Evolutionary conservation across 2,797 vertebrate species (phyloP).

Genomic region (Choloepus didactylus): DNA sequence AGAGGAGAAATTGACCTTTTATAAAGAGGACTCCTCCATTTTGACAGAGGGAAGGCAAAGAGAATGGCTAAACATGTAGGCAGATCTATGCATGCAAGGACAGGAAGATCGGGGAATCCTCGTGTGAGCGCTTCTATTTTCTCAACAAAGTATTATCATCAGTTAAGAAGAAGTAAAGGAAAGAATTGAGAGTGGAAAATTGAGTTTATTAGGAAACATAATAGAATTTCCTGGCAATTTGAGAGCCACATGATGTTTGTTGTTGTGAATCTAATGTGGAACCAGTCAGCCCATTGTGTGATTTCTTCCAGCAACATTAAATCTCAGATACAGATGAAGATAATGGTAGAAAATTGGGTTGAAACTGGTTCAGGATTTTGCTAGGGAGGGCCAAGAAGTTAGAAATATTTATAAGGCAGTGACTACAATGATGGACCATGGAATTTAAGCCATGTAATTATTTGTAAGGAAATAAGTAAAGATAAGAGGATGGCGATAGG

Average conservation of each 20-base stretch:
- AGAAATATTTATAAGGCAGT: slow-evolving; percentile 2
- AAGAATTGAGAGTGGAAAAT: neutral
- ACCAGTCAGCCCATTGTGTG: neutral
- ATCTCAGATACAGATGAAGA: neutral
- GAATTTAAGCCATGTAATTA: neutral
- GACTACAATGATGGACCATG: neutral
- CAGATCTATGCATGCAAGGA: neutral
- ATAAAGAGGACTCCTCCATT: neutral
- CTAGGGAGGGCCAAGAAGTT: neutral
- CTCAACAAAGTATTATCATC: neutral
- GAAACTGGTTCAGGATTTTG: neutral
- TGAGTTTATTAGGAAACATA: slow-evolving; percentile 50
- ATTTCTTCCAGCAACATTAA: neutral
- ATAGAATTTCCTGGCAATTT: slow-evolving; percentile 11
- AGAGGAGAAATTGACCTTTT: neutral
- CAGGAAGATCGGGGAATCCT: neutral
- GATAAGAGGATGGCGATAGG: neutral
- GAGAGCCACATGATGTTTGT: neutral
- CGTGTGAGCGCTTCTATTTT: neutral
- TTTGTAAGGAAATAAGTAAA: neutral
- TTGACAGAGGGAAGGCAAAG: neutral
- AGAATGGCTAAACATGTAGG: neutral
- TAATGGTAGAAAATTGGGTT: slow-evolving; percentile 19
- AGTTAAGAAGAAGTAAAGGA: neutral
- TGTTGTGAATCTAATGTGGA: neutral